Evolutionary conservation across 2,797 vertebrate species (phyloP).

Genomic region (Sebastes variabilis): DNA sequence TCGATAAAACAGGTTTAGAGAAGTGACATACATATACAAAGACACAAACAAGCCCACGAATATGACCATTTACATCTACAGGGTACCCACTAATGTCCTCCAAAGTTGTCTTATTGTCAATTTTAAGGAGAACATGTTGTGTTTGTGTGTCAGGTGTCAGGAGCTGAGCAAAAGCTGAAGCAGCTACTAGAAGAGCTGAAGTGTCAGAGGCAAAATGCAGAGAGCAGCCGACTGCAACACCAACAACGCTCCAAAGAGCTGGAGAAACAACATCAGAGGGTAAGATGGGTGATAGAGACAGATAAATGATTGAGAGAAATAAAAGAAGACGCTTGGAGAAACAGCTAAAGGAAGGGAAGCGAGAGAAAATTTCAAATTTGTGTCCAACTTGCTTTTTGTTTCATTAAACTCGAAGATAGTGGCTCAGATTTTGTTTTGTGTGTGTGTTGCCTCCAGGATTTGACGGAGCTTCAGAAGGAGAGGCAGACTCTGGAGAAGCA

Average conservation of each 20-base stretch:
- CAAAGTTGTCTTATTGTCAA: background rate
- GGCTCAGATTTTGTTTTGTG: background rate
- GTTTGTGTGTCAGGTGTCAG: conserved; percentile 64
- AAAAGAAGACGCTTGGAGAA: background rate
- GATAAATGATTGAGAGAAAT: background rate
- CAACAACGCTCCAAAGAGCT: conserved; percentile 80
- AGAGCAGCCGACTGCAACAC: conserved; percentile 79
- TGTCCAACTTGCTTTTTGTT: background rate
- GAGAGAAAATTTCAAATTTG: background rate
- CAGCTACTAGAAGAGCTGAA: conserved; percentile 85
- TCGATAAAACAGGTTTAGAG: background rate
- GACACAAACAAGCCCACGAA: background rate
- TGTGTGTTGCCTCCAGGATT: conserved; percentile 68
- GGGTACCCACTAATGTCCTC: background rate
- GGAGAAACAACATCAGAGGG: conserved; percentile 84
- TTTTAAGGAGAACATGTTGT: background rate
- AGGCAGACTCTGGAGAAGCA: conserved; percentile 79
- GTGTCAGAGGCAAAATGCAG: conserved; percentile 84
- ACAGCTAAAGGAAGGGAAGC: background rate
- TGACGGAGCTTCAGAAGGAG: conserved; percentile 82
- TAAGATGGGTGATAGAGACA: conserved; percentile 32
- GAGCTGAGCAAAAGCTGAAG: conserved; percentile 78
- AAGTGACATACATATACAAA: background rate
- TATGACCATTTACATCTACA: background rate
- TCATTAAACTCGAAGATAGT: background rate